phyloP scores from a whole-genome alignment of 2,113 vertebrate genomes.

The Psilopogon haemacephalus region DNA sequence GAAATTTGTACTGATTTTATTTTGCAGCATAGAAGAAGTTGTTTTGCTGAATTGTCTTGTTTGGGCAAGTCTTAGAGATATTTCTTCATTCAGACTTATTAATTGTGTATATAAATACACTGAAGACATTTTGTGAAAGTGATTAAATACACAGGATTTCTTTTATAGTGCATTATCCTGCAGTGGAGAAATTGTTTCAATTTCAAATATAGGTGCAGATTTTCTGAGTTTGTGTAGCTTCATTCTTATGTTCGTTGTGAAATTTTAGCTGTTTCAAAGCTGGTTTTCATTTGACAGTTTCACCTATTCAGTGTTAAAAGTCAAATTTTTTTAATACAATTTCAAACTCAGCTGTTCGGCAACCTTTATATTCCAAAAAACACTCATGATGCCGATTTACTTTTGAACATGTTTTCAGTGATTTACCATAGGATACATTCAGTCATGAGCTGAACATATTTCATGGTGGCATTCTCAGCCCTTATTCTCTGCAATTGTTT shows the following conservation, averaged over 20 bases:
- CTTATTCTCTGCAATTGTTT: neutral
- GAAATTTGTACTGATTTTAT: neutral
- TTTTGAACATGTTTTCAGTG: neutral
- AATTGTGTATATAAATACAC: neutral
- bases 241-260: neutral
- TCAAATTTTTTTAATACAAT: neutral
- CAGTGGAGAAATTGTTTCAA: neutral
- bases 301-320: neutral
- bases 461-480: neutral
- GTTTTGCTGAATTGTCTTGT: neutral
- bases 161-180: neutral
- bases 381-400: fast-evolving
- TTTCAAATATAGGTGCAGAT: neutral
- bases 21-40: neutral
- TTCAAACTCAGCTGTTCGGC: neutral
- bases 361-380: neutral
- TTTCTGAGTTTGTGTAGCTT: neutral
- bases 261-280: neutral
- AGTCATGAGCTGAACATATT: neutral
- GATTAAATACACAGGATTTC: neutral
- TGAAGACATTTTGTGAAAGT: neutral
- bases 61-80: neutral
- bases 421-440: neutral
- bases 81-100: neutral
- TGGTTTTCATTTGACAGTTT: neutral